Evolutionary conservation across 2,113 vertebrate genomes (phyloP).

Genomic region (Synodontis membranacea): DNA sequence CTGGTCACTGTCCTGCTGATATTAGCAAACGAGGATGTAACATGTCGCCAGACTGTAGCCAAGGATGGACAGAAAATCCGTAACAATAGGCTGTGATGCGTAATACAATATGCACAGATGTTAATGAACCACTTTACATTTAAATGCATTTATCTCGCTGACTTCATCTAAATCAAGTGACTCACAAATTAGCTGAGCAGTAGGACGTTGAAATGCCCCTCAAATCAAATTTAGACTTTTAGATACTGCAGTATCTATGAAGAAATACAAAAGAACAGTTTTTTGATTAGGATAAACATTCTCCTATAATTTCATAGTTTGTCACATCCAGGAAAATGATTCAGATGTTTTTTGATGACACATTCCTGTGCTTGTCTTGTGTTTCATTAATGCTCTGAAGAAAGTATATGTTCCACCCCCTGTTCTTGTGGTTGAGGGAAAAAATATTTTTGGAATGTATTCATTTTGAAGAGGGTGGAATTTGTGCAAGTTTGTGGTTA

Average conservation of each 20-base stretch:
- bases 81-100: not conserved
- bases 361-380: not conserved
- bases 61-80: not conserved
- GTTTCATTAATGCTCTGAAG: not conserved
- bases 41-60: not conserved
- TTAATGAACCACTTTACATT: not conserved
- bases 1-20: not conserved
- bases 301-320: not conserved
- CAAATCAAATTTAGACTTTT: not conserved
- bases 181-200: not conserved
- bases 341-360: not conserved
- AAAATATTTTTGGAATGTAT: not conserved
- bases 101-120: not conserved
- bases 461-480: not conserved
- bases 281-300: not conserved
- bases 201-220: not conserved
- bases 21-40: not conserved
- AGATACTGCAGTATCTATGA: not conserved
- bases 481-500: not conserved
- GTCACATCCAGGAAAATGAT: not conserved
- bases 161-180: not conserved
- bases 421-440: not conserved
- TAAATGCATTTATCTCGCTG: not conserved
- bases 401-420: not conserved
- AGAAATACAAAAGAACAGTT: not conserved